These are phyloP conservation scores for Chalcis sispes DNA, from an alignment of 2,888 invertebrate genomes.

Conservation along the genomic window DNA sequence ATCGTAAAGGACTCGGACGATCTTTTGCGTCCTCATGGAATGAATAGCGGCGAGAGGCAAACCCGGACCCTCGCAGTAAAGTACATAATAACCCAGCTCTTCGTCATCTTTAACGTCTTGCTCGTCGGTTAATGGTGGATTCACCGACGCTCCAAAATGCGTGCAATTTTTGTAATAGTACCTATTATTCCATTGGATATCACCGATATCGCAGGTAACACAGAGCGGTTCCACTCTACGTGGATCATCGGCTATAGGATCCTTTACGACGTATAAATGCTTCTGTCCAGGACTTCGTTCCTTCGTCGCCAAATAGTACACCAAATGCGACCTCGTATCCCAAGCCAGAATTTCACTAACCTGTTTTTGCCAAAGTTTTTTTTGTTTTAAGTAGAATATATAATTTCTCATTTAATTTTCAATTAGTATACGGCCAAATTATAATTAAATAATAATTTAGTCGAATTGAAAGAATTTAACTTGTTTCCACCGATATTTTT, in stretches of 20 bases:
- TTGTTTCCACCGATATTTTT: too few species aligned
- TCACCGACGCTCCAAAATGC: constrained; percentile 88
- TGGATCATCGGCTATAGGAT: constrained; percentile 83
- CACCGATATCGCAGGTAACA: constrained; percentile 88
- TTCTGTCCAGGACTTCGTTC: constrained; percentile 90
- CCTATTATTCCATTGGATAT: constrained; percentile 87
- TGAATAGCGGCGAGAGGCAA: constrained; percentile 90
- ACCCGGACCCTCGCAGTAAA: constrained; percentile 95
- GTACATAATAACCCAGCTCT: constrained; percentile 81
- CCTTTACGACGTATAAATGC: constrained; percentile 91
- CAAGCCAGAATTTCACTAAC: constrained; percentile 86
- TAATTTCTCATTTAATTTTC: too few species aligned
- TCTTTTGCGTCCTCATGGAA: constrained; percentile 85
- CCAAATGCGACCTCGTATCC: constrained; percentile 89
- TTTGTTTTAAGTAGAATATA: too few species aligned
- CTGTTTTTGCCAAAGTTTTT: too few species aligned
- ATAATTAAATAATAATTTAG: too few species aligned
- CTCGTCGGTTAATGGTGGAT: constrained; percentile 62
- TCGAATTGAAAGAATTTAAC: too few species aligned
- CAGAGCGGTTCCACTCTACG: constrained; percentile 86
- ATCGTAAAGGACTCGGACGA: constrained; percentile 87
- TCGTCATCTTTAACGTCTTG: constrained; percentile 43
- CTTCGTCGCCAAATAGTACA: constrained; percentile 86
- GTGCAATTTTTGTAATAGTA: constrained; percentile 91
- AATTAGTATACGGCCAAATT: too few species aligned